These are phyloP conservation scores for Eulacestoma nigropectus DNA, from an alignment of 2,113 vertebrate species.

Conservation along the genomic window DNA sequence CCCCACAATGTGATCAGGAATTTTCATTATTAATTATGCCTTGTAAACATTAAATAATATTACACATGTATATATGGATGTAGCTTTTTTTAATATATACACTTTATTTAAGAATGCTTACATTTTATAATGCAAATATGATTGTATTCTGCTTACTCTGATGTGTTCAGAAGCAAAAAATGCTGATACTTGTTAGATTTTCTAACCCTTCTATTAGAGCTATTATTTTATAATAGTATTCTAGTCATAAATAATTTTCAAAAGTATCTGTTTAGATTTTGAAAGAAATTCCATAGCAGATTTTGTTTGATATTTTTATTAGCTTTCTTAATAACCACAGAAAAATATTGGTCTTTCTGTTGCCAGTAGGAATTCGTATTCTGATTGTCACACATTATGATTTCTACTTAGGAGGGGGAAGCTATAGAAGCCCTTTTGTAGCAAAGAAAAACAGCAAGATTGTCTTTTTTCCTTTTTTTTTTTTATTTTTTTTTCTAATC, in stretches of 20 bases:
- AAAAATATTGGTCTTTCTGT: not conserved
- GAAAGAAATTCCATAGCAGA: not conserved
- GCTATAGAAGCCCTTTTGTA: not conserved
- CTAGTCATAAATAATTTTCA: not conserved
- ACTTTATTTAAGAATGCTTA: not conserved
- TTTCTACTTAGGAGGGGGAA: not conserved
- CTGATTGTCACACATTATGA: not conserved
- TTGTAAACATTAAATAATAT: not conserved
- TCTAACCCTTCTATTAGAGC: not conserved
- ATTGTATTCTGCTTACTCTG: not conserved
- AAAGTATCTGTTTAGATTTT: not conserved
- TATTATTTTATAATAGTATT: not conserved
- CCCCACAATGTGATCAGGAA: rapidly evolving
- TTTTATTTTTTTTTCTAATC: not conserved
- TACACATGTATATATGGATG: not conserved
- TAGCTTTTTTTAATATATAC: not conserved
- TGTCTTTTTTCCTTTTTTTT: not conserved
- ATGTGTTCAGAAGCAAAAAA: not conserved
- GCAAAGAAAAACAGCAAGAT: not conserved
- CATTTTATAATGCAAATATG: not conserved
- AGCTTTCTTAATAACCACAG: not conserved
- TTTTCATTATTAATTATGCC: not conserved
- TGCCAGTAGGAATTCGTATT: not conserved
- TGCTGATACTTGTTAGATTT: not conserved
- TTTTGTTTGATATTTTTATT: not conserved